A percentile compares a stretch with the other conserved stretches of the same genome.
Evolutionary conservation across 1,140 invertebrate genomes (phyloP).

Genomic region (Pseudomyrmex concolor): DNA sequence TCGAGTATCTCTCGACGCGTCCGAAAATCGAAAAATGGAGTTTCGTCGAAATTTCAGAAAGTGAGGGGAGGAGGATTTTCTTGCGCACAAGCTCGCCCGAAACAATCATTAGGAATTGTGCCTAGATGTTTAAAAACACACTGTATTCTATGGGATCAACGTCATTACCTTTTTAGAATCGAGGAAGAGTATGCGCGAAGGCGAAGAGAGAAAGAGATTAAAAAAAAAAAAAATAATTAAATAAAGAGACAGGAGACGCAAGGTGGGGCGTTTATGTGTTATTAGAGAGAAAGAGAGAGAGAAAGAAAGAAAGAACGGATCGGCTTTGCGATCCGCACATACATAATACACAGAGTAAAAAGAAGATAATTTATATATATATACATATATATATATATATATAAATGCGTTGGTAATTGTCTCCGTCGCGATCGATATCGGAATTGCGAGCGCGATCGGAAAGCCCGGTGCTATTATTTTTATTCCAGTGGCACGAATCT

Average conservation of each 20-base stretch:
- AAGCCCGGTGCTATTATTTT: slow-evolving; percentile 51
- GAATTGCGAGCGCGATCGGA: slow-evolving; percentile 55
- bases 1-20: slow-evolving; percentile 1
- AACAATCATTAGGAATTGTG: slow-evolving; percentile 82
- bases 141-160: slow-evolving; percentile 81
- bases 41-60: slow-evolving; percentile 23
- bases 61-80: slow-evolving; percentile 50
- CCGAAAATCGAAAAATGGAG: slow-evolving; percentile 24
- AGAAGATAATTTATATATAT: slow-evolving; percentile 41
- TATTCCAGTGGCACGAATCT: slow-evolving; percentile 30
- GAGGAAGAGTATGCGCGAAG: slow-evolving; percentile 44
- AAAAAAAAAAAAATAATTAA: slow-evolving; percentile 31
- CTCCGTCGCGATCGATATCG: slow-evolving; percentile 45
- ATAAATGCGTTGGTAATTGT: slow-evolving; percentile 8
- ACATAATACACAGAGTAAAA: too few relatives aligned
- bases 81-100: slow-evolving; percentile 76
- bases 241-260: slow-evolving; percentile 27
- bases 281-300: slow-evolving; percentile 1
- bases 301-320: slow-evolving; percentile 23
- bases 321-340: slow-evolving; percentile 38
- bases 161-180: slow-evolving; percentile 73
- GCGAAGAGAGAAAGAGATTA: slow-evolving; percentile 22
- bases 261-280: slow-evolving; percentile 26
- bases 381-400: neutral
- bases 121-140: slow-evolving; percentile 80